Evolutionary conservation across 1,140 invertebrate species (phyloP), one percentile per base, ranked within the genome.

Genomic region (Drosophila busckii): DNA sequence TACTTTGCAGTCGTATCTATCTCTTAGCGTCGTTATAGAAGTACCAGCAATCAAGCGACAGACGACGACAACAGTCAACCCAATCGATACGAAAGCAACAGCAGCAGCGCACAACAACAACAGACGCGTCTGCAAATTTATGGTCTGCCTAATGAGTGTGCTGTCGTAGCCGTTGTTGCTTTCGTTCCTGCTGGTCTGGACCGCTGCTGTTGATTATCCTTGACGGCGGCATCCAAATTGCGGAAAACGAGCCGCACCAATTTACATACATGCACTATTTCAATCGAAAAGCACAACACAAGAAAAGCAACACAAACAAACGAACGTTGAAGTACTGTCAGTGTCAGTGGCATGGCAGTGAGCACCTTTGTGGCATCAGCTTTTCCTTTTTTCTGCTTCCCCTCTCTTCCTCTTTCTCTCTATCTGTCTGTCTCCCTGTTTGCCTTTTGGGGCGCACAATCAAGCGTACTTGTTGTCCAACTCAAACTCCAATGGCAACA

Each of bases 251-350:
- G n/a, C 76, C 76, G 76, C 62, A n/a, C 76, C 76, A 82, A 82
- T 82, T 82, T 82, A 82, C 76, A 82, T 82, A 82, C 76, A 82
- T 82, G 76, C 66, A 67, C 75, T n/a, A n/a, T n/a, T 82, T 80
- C 75, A 80, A 80, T 80, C 68, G 49, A 68, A 70, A 34, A 53
- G 48, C 63, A 71, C 67, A 55, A 37, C 62, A 67, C 40, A 31
- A 49, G 56, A 62, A 38, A 56, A 49, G 37, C 52, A 59, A 41
- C 64, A 59, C 19, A 45, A 35, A 34, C 52, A 44, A 28, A 70
- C 26, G 53, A 38, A 60, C 67, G 45, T 60, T 49, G 44, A 44
- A 55, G 37, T 48, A 60, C 69, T 73, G 69, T 40, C 67, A 62
- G 19, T 54, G 41, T 26, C 40, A 63, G 45, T 23, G 12, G 8